Evolutionary conservation across 1,140 invertebrate species (phyloP), one percentile per base, ranked within the genome.

Genomic region (Formica selysi): DNA sequence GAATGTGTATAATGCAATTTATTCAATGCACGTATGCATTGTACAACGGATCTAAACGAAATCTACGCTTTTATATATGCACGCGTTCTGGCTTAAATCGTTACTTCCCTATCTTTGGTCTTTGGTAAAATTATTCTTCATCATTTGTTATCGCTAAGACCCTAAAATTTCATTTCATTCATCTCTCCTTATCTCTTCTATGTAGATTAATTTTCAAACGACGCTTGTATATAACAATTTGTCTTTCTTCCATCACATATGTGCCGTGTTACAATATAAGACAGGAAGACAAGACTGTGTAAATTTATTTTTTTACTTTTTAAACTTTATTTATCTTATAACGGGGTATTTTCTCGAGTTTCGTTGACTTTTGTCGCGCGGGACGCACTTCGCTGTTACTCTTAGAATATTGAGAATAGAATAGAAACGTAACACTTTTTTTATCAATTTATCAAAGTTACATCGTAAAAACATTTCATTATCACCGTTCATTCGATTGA

Each of bases 221-320:
- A 76, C 16, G 19, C 54, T 41, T 38, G 11, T 62, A 51, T 51
- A 19, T 19, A 76, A 62, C 29, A 13, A 29, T 74, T 74, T 10
- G 19, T 16, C 19, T 67, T 51, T 54, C 26, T 57, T 81, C 26
- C 54, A 22, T 70, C 6, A 41, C 13, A 19, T 51, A 71, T 22
- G 13, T 76, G 19, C 57, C n/a, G 48, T 32, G 38, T 73, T 11
- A 73, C 51, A 59, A 73, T 71, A 81, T 73, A 38, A 81, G 22
- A 80, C 11, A 71, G 79, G 79, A 81, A 81, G 79, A 80, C 76
- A 54, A 80, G 32, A 81, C 67, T 32, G 54, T 81, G 29, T 70
- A 57, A 57, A 81, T 36, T 78, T 16, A 54, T 26, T 79, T 68
- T 68, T 38, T 68, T 67, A 51, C n/a, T 80, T 68, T 38, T 16